Base-by-base conservation (phyloP, 2,888 invertebrate species). In the Allophyes oxyacanthae region DNA sequence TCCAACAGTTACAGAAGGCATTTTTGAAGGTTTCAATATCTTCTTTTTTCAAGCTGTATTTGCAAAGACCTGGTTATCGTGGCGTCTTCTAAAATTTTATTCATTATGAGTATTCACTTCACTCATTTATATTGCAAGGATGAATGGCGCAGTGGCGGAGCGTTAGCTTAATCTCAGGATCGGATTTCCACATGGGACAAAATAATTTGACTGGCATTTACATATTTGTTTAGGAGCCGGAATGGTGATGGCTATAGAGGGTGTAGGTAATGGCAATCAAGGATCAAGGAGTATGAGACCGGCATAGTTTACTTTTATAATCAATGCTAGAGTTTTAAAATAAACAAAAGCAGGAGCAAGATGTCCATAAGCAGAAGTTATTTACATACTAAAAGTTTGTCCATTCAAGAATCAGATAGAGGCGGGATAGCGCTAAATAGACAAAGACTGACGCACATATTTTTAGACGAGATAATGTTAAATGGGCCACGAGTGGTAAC, bases 401-500 rank as follows among this genome's bases (percentile, higher is more conserved):
- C 43, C 34, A 61, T 67, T 53, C 34, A 68, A 45, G 61, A 25
- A 49, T 59, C 43, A 48, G 41, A 53, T 53, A 20, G 28, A 50
- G 20, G 9, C n/a, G 14, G 6, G 33, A 49, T 48, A 48, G 10
- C 25, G 30, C 44, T 58, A 49, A 64, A 61, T 55, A 56, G 51
- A 59, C 49, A 50, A 66, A 69, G 60, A 73, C 66, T 72, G 62
- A 59, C 61, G 70, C 63, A 44, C 65, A 81, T 80, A 82, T 80
- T 77, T 79, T 77, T 78, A 82, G 75, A 76, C 50, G 58, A 73
- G 62, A 74, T 71, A 68, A 76, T 73, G 75, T 73, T 77, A 79
- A 77, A 82, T 78, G 72, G 73, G 76, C 69, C 77, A 76, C 78
- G 64, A 77, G 76, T 71, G 70, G 74, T 64, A 75, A 78, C 72